Evolutionary conservation across 2,797 vertebrate species (phyloP).

Genomic region (Kryptopterus vitreolus): DNA sequence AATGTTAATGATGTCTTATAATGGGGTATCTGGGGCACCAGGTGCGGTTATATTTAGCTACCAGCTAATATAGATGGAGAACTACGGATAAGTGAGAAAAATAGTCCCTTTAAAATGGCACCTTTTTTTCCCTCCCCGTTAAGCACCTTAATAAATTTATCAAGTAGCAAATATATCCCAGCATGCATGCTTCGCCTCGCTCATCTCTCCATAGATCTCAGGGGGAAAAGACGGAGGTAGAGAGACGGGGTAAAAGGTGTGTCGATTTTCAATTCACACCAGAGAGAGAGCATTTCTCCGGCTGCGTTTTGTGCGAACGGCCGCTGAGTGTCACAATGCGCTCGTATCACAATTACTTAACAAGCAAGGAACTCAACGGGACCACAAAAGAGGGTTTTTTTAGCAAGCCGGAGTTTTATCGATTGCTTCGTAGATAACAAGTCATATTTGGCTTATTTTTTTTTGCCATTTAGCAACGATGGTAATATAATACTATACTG

Average conservation of each 20-base stretch:
- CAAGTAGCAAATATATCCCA: background rate
- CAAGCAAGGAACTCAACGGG: background rate
- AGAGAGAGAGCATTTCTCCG: background rate
- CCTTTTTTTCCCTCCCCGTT: background rate
- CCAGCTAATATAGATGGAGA: background rate
- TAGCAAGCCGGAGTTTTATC: too few relatives aligned
- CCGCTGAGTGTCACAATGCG: background rate
- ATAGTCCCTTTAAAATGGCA: background rate
- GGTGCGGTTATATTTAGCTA: background rate
- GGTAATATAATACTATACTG: background rate
- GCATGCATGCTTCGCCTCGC: background rate
- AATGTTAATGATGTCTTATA: too few relatives aligned
- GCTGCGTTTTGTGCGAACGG: too few relatives aligned
- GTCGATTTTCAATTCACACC: slow-evolving; percentile 9
- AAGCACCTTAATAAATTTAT: background rate
- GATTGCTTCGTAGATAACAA: background rate
- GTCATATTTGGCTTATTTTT: background rate
- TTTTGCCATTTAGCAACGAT: background rate
- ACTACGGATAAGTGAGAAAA: background rate
- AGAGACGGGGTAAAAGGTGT: background rate
- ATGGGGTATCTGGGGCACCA: background rate
- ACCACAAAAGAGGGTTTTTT: background rate
- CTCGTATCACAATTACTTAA: slow-evolving; percentile 6
- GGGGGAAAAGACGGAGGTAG: background rate
- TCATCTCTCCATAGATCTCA: background rate